These are phyloP conservation scores for Chrysolina americana DNA, from an alignment of 2,888 invertebrate genomes.

Conservation along the genomic window DNA sequence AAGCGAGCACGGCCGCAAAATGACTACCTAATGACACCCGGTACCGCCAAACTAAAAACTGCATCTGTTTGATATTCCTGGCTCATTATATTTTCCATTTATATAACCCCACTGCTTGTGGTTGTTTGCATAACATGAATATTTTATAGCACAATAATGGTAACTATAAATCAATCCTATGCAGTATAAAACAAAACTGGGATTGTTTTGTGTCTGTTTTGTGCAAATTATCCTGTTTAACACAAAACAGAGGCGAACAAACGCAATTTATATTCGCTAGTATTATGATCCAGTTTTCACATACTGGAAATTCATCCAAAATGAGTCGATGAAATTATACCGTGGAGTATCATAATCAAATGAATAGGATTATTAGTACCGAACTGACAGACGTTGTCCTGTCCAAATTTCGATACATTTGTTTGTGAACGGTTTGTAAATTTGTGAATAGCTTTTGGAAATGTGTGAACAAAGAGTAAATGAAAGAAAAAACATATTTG, in stretches of 20 bases:
- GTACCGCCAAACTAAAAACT: not conserved
- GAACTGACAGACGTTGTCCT: too few relatives aligned
- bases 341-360: not conserved
- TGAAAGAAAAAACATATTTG: too few relatives aligned
- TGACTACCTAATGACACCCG: not conserved
- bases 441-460: too few relatives aligned
- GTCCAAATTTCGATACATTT: too few relatives aligned
- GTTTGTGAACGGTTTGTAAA: too few relatives aligned
- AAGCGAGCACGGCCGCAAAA: too few relatives aligned
- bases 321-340: not conserved
- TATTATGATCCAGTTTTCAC: not conserved
- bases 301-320: not conserved
- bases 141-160: slow-evolving; percentile 20
- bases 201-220: slow-evolving; percentile 18
- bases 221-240: slow-evolving; percentile 17
- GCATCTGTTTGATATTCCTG: slow-evolving; percentile 20
- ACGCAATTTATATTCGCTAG: slow-evolving; percentile 1
- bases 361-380: too few relatives aligned
- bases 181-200: slow-evolving; percentile 21
- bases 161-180: slow-evolving; percentile 12
- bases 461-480: too few relatives aligned
- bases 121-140: slow-evolving; percentile 22
- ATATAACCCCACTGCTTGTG: slow-evolving; percentile 7
- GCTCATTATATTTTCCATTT: slow-evolving; percentile 18
- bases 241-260: not conserved